A percentile compares a stretch with the other conserved stretches of the same genome.
phyloP scores from a whole-genome alignment of 2,888 invertebrate genomes.

The Chrysomela aeneicollis region DNA sequence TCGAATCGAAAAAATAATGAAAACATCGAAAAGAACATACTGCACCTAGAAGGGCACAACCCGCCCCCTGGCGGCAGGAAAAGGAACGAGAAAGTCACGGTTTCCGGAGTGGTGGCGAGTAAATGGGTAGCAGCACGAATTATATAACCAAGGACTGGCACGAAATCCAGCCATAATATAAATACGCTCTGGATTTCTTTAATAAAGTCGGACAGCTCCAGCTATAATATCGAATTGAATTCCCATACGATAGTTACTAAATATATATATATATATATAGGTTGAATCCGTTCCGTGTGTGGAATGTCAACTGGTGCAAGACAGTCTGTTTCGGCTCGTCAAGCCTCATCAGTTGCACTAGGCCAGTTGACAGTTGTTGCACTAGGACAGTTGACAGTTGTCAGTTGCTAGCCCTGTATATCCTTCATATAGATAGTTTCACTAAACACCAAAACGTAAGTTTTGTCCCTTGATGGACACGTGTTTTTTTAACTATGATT shows the following conservation, averaged over 20 bases:
- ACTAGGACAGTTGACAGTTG: no score
- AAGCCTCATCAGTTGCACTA: no score
- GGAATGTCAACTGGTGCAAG: no score
- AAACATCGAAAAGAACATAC: not conserved
- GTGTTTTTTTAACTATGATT: no score
- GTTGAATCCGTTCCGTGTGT: no score
- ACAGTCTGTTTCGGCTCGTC: no score
- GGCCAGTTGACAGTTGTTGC: not conserved
- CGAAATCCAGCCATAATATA: slow-evolving; percentile 51
- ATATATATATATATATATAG: no score
- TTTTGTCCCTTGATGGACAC: no score
- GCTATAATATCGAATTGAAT: not conserved
- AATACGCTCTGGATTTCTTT: slow-evolving; percentile 22
- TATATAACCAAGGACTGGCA: slow-evolving; percentile 49
- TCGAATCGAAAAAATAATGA: no score
- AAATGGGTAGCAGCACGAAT: slow-evolving; percentile 38
- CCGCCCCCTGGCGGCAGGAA: slow-evolving; percentile 55
- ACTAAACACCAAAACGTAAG: no score
- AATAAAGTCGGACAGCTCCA: not conserved
- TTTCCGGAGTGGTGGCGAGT: slow-evolving; percentile 53
- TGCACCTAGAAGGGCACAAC: not conserved
- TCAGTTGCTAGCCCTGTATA: no score
- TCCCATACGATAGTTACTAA: not conserved
- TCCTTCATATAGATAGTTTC: no score
- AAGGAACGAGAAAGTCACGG: slow-evolving; percentile 57